Evolutionary conservation across 1,140 invertebrate genomes (phyloP), one percentile per base, ranked within the genome.

Genomic region (Centruroides sculpturatus): DNA sequence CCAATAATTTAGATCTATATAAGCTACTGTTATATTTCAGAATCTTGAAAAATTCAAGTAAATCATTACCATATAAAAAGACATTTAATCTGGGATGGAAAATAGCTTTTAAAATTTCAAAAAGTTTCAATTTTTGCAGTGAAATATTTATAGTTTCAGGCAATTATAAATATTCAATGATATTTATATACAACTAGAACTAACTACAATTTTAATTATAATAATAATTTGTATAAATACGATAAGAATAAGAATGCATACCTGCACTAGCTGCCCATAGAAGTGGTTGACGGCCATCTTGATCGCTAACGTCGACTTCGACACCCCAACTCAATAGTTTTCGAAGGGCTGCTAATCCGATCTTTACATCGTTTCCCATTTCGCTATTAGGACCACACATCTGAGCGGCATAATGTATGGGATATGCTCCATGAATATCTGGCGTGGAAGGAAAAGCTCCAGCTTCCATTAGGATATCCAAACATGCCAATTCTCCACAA

Each of bases 201-300:
- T 49, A 11, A n/a, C 48, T n/a, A 49, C 10, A 10, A 49, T 11
- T n/a, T 49, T 49, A 49, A 11, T 49, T 3, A 49, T 11, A 49
- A 11, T 51, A 5, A 34, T 34, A 51, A 11, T 51, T 51, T 51
- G 12, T 3, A 13, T 34, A 23, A 23, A 23, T 2, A 12, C 49
- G 49, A 34, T 34, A 51, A 12, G 12, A 50, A 59, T n/a, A 56
- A 54, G 9, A 35, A 47, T 13, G 57, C 59, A 66, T 69, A 72
- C 94, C 95, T 55, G 92, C 90, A 71, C 92, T 96, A 0, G 94
- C 92, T 0, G 94, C 93, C 95, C 95, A 98, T 3, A 98, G 74
- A 41, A 98, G 80, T 3, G 95, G 93, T 67, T 92, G 89, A 3
- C 95, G 76, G 1, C 90, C 89, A 69, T 98, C 93, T 51, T 87